Conservation (phyloP, 2,797 vertebrate genomes). For the Odontamblyopus lacepedii region DNA sequence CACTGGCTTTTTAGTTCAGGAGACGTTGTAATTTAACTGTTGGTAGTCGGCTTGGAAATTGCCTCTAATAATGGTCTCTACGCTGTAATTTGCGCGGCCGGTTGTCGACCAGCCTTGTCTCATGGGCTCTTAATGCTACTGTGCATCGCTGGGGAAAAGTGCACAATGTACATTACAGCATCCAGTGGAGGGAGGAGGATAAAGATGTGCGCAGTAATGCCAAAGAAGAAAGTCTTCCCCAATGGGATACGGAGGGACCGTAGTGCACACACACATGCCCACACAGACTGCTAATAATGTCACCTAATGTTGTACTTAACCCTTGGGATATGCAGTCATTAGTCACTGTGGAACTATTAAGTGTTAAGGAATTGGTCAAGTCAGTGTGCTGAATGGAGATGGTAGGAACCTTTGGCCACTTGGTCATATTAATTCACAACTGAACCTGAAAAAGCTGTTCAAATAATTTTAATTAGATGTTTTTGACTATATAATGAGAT, state of each 20-base stretch:
- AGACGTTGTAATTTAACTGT: conserved; percentile 67
- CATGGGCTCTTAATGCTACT: conserved; percentile 55
- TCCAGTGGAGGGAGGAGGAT: conserved; percentile 11
- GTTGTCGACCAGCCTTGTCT: conserved; percentile 57
- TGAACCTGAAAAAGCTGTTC: neutral
- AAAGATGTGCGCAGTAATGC: conserved; percentile 20
- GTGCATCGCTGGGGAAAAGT: conserved; percentile 28
- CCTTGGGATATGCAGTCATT: conserved; percentile 55
- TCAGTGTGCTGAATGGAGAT: conserved; percentile 8
- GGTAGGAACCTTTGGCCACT: neutral
- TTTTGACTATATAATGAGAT: neutral
- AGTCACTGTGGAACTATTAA: conserved; percentile 52
- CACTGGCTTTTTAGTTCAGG: conserved; percentile 50
- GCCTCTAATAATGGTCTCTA: conserved; percentile 69
- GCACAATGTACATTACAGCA: conserved; percentile 28
- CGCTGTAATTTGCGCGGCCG: conserved; percentile 68
- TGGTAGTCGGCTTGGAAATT: conserved; percentile 51
- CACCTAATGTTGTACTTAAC: conserved; percentile 58
- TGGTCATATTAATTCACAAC: neutral
- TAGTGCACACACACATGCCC: conserved; percentile 13
- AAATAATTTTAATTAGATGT: neutral
- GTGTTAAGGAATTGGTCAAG: conserved; percentile 49
- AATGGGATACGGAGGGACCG: conserved; percentile 32
- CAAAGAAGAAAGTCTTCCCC: conserved; percentile 27
- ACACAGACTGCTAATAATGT: conserved; percentile 45